phyloP scores from a whole-genome alignment of 2,797 vertebrate genomes.

The Megalops cyprinoides region DNA sequence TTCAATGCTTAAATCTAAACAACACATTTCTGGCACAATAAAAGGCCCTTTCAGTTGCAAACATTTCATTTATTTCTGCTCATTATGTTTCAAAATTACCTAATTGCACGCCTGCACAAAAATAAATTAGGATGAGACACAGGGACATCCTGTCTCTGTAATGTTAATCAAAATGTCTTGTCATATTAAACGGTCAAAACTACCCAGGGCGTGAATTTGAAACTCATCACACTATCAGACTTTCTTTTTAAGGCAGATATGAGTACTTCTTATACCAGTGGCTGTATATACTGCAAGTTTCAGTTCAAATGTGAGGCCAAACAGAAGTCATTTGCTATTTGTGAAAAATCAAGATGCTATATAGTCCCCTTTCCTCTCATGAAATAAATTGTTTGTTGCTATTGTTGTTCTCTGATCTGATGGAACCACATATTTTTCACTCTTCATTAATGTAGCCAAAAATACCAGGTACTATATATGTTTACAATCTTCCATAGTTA shows the following conservation, averaged over 20 bases:
- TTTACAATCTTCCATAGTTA: slow-evolving; percentile 18
- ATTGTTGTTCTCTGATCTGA: slow-evolving; percentile 19
- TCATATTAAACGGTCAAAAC: not conserved
- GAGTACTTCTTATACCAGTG: not conserved
- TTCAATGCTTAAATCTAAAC: too few species aligned
- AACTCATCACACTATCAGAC: slow-evolving; percentile 2
- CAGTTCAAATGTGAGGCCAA: slow-evolving; percentile 11
- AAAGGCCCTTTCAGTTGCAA: not conserved
- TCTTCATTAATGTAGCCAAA: not conserved
- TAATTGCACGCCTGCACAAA: not conserved
- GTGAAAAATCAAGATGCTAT: slow-evolving; percentile 23
- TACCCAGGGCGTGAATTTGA: not conserved
- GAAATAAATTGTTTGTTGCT: slow-evolving; percentile 20
- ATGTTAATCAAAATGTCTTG: not conserved
- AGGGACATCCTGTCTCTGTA: not conserved
- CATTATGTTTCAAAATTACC: not conserved
- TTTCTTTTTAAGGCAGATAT: not conserved
- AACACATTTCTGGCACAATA: not conserved
- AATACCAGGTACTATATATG: slow-evolving; percentile 22
- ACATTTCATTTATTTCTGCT: slow-evolving; percentile 21
- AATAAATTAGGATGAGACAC: not conserved
- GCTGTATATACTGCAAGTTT: not conserved
- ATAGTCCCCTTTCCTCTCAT: not conserved
- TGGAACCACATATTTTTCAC: not conserved
- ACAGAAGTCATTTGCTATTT: slow-evolving; percentile 11